Percentiles rank a stretch among this genome's conserved stretches.
phyloP scores from a whole-genome alignment of 2,888 invertebrate species.

The Seira sanloemensis region DNA sequence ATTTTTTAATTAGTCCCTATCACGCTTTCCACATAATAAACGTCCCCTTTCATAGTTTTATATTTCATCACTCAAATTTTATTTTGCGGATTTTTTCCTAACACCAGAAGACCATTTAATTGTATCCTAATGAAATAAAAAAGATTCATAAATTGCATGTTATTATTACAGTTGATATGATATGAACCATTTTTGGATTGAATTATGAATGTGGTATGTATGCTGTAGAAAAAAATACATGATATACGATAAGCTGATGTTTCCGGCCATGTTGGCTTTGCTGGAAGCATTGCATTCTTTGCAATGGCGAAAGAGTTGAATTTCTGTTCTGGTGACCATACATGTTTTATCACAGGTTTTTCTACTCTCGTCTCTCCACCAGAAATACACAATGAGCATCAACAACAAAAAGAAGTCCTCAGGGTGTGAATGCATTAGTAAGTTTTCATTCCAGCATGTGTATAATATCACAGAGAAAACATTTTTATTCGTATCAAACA shows the following conservation, averaged over 20 bases:
- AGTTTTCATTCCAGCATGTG: conserved; percentile 38
- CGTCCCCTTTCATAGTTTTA: not conserved
- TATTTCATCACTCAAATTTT: not conserved
- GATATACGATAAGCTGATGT: conserved; percentile 64
- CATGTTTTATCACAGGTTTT: not conserved
- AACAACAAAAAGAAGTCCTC: conserved; percentile 37
- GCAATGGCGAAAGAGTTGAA: not conserved
- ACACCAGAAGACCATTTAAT: not conserved
- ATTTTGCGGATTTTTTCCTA: not conserved
- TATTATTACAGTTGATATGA: conserved; percentile 1
- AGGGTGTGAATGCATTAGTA: conserved; percentile 57
- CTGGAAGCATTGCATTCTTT: conserved; percentile 28
- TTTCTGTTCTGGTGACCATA: too few relatives aligned
- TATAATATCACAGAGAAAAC: not conserved
- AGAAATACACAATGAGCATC: not conserved
- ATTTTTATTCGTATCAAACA: conserved; percentile 19
- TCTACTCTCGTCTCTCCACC: not conserved
- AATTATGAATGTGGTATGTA: conserved; percentile 51
- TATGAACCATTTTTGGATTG: conserved; percentile 28
- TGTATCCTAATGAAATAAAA: not conserved
- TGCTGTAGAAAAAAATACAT: too few relatives aligned
- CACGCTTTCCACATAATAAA: conserved; percentile 45
- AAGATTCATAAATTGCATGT: conserved; percentile 8
- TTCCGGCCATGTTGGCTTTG: conserved; percentile 60
- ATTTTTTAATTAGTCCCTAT: conserved; percentile 59